Base-by-base conservation (phyloP, 2,113 vertebrate genomes). In the Pelmatolapia mariae region DNA sequence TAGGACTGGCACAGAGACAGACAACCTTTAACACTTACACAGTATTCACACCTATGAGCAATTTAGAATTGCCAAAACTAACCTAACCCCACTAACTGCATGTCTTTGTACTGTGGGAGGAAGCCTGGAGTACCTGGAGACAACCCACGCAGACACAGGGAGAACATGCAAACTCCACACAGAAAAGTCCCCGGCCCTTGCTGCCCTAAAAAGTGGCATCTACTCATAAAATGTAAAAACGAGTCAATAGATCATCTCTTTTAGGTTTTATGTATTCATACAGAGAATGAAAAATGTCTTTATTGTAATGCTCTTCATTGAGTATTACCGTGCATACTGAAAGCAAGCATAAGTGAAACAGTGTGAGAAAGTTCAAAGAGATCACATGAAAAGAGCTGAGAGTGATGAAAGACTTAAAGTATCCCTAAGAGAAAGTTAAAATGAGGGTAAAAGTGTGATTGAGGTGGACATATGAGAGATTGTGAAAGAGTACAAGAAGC, bases 401-500 rank as follows among this genome's bases (percentile, higher is more conserved):
- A 88, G 76, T 71, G 79, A 92, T 89, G 84, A 92, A 89, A 93
- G 85, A 71, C 82, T 85, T 50, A 36, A 85, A 89, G 24, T 59
- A 57, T 83, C 82, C 82, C 82, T 81, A 52, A 56, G 91, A 92
- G 91, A 88, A 94, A 92, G 83, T 86, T 89, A 89, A 81, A 94
- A 89, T 50, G 85, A 89, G 89, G 66, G 76, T 88, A 83, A 91
- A 78, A 19, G 33, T 87, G 54, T 83, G 89, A 90, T 19, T 85
- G 88, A 87, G 81, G 83, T 91, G 47, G 85, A 85, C 66, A 78
- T 87, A 81, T 38, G 66, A 89, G 59, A 68, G 13, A 79, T n/a
- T 19, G 33, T 80, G 85, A 80, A 40, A 81, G 29, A 63, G 26
- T 45, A 43, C 7, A 22, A 54, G 38, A 80, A 38, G 36, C 79